phyloP scores from a whole-genome alignment of 2,113 vertebrate species.

The Suncus etruscus region DNA sequence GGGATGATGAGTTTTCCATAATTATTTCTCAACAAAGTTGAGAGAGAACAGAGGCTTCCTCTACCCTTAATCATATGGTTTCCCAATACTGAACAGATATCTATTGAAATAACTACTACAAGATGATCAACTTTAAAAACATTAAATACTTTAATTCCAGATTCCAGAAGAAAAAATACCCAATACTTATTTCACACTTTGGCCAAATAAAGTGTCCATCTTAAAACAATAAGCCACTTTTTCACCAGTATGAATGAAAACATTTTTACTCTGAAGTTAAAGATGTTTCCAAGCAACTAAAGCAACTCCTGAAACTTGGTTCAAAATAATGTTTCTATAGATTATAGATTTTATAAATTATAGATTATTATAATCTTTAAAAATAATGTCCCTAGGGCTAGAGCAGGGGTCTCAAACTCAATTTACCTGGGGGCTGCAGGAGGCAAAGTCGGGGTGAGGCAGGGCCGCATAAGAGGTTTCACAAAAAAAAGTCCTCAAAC shows the following conservation, averaged over 20 bases:
- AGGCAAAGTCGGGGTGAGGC: too few relatives aligned
- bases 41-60: conserved; percentile 33
- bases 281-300: not conserved
- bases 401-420: too few relatives aligned
- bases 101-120: not conserved
- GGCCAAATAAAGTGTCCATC: conserved; percentile 31
- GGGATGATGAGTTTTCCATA: not conserved
- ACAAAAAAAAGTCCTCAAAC: too few relatives aligned
- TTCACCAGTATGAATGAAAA: conserved; percentile 33
- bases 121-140: not conserved
- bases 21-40: conserved; percentile 51
- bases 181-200: conserved; percentile 45
- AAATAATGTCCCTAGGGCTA: too few relatives aligned
- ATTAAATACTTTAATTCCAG: not conserved
- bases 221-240: conserved; percentile 53
- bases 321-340: too few relatives aligned
- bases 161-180: conserved; percentile 19
- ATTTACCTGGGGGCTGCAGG: too few relatives aligned
- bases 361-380: too few relatives aligned
- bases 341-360: too few relatives aligned
- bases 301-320: too few relatives aligned
- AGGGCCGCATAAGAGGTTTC: too few relatives aligned
- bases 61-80: conserved; percentile 26
- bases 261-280: conserved; percentile 39
- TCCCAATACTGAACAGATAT: not conserved